Conservation (phyloP, 1,140 invertebrate species). For the Physella acuta region DNA sequence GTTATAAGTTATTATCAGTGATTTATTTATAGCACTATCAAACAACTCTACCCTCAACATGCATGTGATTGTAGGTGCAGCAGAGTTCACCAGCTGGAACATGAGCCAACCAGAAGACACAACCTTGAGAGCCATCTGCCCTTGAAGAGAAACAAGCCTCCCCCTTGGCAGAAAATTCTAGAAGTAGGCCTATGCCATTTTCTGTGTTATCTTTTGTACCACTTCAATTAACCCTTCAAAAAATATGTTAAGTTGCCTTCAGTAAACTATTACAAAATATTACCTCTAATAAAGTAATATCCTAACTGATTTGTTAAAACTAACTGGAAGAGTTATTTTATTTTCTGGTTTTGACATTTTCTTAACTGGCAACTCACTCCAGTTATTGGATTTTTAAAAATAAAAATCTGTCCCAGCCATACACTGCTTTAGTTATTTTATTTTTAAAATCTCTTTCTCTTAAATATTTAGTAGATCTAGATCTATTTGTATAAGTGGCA, state of each 20-base stretch:
- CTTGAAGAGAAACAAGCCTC: conserved; percentile 41
- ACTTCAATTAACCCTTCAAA: not conserved
- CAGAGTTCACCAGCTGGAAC: conserved; percentile 49
- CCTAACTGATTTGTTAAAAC: too few relatives aligned
- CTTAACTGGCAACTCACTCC: not conserved
- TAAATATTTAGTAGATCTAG: not conserved
- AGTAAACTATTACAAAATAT: too few relatives aligned
- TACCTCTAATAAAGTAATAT: too few relatives aligned
- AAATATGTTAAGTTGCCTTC: not conserved
- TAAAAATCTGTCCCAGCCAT: not conserved
- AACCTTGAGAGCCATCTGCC: conserved; percentile 50
- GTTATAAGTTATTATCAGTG: not conserved
- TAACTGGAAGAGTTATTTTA: not conserved
- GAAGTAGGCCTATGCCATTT: conserved; percentile 38
- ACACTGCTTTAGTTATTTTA: not conserved
- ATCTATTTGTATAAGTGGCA: not conserved
- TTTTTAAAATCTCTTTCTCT: not conserved
- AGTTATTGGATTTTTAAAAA: not conserved
- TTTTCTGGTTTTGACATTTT: not conserved
- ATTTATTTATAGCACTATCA: not conserved
- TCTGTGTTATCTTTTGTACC: not conserved
- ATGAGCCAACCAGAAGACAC: conserved; percentile 50
- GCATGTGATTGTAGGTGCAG: conserved; percentile 55
- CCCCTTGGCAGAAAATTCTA: conserved; percentile 53
- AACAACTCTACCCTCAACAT: conserved; percentile 4